Evolutionary conservation across 2,797 vertebrate genomes (phyloP).

Genomic region (Girardinus metallicus): DNA sequence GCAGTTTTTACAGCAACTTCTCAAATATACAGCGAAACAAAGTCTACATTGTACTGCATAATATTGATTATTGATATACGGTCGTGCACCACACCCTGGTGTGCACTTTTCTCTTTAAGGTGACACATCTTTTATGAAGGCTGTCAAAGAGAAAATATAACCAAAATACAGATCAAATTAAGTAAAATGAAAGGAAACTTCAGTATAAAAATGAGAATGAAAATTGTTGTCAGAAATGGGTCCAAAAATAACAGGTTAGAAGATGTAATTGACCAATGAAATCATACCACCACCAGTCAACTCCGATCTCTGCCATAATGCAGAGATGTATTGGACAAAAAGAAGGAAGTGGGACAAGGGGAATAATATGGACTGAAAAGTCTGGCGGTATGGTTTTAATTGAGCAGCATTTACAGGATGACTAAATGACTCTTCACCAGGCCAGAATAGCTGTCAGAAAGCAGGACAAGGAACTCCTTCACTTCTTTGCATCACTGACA

Average conservation of each 20-base stretch:
- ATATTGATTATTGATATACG: conserved; percentile 13
- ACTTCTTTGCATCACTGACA: conserved; percentile 38
- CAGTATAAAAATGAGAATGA: conserved; percentile 11
- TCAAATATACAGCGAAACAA: background rate
- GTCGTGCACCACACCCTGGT: too few species aligned
- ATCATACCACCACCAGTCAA: conserved; percentile 29
- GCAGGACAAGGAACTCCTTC: conserved; percentile 44
- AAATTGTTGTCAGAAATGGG: conserved; percentile 25
- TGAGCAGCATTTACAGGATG: conserved; percentile 43
- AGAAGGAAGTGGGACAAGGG: conserved; percentile 19
- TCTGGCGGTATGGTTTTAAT: conserved; percentile 51
- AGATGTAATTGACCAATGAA: conserved; percentile 55
- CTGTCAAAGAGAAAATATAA: conserved; percentile 8
- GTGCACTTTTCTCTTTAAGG: too few species aligned
- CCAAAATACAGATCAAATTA: background rate
- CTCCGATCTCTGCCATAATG: conserved; percentile 20
- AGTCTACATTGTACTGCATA: conserved; percentile 9
- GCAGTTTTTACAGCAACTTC: conserved; percentile 17
- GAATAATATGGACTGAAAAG: conserved; percentile 56
- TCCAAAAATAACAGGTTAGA: conserved; percentile 30
- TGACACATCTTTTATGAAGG: background rate
- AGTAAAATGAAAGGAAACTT: background rate
- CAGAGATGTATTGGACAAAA: conserved; percentile 11
- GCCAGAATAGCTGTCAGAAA: conserved; percentile 53
- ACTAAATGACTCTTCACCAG: conserved; percentile 23